Evolutionary conservation across 2,888 invertebrate genomes (phyloP).

Genomic region (Periphyllus acericola): DNA sequence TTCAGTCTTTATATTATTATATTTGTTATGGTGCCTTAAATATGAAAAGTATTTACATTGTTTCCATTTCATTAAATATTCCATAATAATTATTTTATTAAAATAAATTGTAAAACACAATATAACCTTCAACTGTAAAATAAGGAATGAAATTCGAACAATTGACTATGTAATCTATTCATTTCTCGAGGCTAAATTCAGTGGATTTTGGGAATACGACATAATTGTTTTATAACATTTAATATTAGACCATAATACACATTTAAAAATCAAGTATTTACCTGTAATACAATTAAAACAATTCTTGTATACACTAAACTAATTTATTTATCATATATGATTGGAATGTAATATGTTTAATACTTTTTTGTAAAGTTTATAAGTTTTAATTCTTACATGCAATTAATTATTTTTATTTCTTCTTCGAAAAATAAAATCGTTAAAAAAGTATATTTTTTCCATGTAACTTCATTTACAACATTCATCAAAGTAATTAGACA

Average conservation of each 20-base stretch:
- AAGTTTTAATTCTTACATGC: no score
- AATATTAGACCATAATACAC: not conserved
- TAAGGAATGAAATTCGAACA: conserved; percentile 33
- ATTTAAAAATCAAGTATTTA: not conserved
- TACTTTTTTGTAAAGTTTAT: no score
- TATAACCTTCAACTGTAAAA: conserved; percentile 32
- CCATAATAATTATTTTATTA: conserved; percentile 24
- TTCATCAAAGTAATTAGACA: no score
- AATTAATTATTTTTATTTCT: no score
- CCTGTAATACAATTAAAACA: no score
- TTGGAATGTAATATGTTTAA: not conserved
- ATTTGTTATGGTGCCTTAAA: not conserved
- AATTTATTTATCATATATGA: not conserved
- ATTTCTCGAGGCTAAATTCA: conserved; percentile 6
- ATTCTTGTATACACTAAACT: no score
- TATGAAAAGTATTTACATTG: not conserved
- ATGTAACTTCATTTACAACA: no score
- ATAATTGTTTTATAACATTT: conserved; percentile 6
- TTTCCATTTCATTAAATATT: conserved; percentile 20
- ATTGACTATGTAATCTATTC: conserved; percentile 43
- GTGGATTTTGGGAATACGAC: conserved; percentile 3
- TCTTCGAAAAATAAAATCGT: no score
- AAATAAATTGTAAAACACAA: conserved; percentile 29
- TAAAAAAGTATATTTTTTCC: no score
- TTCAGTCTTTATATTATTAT: no score